A percentile compares a stretch with the other conserved stretches of the same genome.
Conservation (phyloP, 2,797 vertebrate species). For the Chromobotia macracanthus region DNA sequence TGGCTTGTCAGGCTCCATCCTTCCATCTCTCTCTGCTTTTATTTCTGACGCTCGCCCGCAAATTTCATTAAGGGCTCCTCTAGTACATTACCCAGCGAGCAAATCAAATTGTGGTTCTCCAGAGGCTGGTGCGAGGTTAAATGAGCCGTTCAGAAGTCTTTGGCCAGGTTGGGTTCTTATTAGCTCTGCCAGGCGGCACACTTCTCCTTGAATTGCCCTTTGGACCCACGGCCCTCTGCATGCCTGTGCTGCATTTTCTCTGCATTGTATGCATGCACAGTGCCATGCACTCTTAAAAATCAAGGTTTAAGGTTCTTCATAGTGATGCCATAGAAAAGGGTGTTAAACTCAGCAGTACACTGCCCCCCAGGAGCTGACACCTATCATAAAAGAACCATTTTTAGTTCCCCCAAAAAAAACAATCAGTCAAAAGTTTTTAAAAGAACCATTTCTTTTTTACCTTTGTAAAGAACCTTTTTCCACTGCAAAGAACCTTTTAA, state of each 20-base stretch:
- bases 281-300: too few relatives aligned
- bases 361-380: too few relatives aligned
- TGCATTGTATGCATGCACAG: constrained; percentile 15
- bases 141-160: constrained; percentile 74
- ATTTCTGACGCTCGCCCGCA: constrained; percentile 54
- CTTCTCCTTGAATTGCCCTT: constrained; percentile 72
- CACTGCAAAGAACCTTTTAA: too few relatives aligned
- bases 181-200: constrained; percentile 69
- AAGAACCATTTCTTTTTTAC: too few relatives aligned
- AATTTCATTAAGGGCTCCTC: constrained; percentile 71
- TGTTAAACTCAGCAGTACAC: too few relatives aligned
- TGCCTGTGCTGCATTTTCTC: constrained; percentile 31
- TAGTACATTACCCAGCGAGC: constrained; percentile 74
- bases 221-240: constrained; percentile 50
- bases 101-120: constrained; percentile 74
- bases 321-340: too few relatives aligned
- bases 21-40: constrained; percentile 28
- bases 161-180: constrained; percentile 67
- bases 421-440: too few relatives aligned
- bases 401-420: too few relatives aligned
- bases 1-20: constrained; percentile 16
- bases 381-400: too few relatives aligned
- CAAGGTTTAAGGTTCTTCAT: too few relatives aligned
- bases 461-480: too few relatives aligned
- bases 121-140: constrained; percentile 70